These are phyloP conservation scores for Mystacornis crossleyi DNA, from an alignment of 2,113 vertebrate species.

Conservation along the genomic window DNA sequence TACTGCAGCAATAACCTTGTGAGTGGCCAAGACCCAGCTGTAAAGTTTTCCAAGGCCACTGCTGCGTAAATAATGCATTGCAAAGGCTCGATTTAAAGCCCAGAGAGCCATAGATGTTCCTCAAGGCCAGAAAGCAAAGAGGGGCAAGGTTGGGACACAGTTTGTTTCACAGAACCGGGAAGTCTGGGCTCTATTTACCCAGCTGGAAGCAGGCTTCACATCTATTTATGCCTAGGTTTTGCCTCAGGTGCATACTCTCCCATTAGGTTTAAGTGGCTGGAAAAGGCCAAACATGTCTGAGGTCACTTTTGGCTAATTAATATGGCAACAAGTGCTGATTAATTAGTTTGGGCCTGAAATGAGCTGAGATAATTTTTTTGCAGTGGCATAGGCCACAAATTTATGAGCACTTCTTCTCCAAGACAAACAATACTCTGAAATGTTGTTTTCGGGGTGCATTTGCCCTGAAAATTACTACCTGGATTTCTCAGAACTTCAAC, in stretches of 20 bases:
- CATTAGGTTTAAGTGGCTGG: constrained; percentile 23
- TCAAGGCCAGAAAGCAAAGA: not conserved
- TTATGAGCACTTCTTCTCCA: constrained; percentile 11
- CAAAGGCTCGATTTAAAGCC: not conserved
- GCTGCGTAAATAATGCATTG: not conserved
- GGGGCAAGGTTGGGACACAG: not conserved
- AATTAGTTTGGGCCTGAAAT: constrained; percentile 42
- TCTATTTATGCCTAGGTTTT: constrained; percentile 20
- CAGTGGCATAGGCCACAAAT: not conserved
- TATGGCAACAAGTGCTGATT: constrained; percentile 56
- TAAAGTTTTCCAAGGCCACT: not conserved
- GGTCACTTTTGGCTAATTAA: constrained; percentile 65
- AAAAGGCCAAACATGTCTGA: constrained; percentile 29
- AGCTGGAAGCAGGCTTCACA: constrained; percentile 31
- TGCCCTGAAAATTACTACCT: constrained; percentile 18
- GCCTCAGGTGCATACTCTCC: constrained; percentile 54
- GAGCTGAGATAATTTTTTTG: constrained; percentile 28
- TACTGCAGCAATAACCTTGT: not conserved
- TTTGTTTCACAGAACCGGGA: not conserved
- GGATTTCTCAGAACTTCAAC: not conserved
- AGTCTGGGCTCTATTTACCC: constrained; percentile 59
- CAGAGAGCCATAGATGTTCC: not conserved
- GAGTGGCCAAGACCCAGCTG: not conserved
- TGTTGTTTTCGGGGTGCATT: not conserved
- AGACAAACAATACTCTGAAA: constrained; percentile 39